Base-by-base conservation (phyloP, 2,888 invertebrate genomes). In the Thereva unica region DNA sequence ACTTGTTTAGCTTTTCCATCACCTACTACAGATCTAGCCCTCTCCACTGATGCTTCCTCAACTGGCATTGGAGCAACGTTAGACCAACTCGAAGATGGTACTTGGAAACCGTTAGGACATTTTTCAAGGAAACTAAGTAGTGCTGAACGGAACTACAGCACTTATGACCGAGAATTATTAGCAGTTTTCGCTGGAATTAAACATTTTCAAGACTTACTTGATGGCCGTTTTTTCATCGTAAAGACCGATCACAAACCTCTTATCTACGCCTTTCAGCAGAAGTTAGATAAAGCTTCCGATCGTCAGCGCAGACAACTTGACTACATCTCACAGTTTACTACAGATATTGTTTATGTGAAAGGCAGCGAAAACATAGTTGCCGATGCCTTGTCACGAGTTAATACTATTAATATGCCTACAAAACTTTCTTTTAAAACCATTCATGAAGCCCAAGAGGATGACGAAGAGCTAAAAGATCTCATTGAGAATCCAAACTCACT, bases 111-210 rank as follows among this genome's bases (percentile, higher is more conserved):
- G 0, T 66, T 79, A 9, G 75, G 74, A 0, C 80, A 77, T 66
- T 79, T 76, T 66, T 78, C 77, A 1, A 70, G 70, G 50, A 76
- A 76, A 44, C 68, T 80, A 2, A 72, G 66, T 34, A 65, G 72
- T 0, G 66, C 76, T 0, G 74, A 80, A 66, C 57, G 40, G 5
- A 77, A 76, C 5, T 80, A 79, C 50, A 69, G 71, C 47, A 68
- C 74, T 1, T 79, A 78, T 68, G 78, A 81, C 66, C 42, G 77
- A 9, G 78, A 79, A 70, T 72, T 81, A 0, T 70, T 78, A 4
- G 78, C 77, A 0, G 76, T 79, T 0, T 80, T 78, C 79, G 0
- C 72, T 73, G 52, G 70, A 7, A 65, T 68, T 45, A 68, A 56
- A 54, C 40, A 61, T 38, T 70, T 68, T 49, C 67, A 61, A 38